Conservation (phyloP, 2,113 vertebrate species). For the Calonectris borealis region DNA sequence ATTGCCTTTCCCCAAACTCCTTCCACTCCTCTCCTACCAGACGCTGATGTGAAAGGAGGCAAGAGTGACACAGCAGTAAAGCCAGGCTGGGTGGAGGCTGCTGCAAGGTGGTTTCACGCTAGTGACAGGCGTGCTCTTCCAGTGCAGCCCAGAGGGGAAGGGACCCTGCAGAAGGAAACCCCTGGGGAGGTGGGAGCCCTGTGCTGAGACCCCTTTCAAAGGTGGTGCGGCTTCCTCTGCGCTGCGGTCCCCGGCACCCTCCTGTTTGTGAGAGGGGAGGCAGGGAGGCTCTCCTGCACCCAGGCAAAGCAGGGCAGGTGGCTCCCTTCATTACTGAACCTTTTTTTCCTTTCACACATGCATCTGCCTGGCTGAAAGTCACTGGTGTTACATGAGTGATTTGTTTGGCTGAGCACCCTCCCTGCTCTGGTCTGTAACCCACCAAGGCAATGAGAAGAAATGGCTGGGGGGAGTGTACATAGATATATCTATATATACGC, state of each 20-base stretch:
- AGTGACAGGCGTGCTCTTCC: not conserved
- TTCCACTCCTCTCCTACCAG: not conserved
- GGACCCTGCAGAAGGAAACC: not conserved
- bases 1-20: not conserved
- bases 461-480: not conserved
- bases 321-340: not conserved
- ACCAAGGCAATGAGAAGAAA: not conserved
- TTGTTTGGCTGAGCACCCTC: not conserved
- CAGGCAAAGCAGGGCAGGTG: not conserved
- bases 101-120: not conserved
- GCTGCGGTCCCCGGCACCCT: not conserved
- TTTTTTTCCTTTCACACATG: not conserved
- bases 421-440: not conserved
- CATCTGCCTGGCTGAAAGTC: not conserved
- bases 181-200: not conserved
- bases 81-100: not conserved
- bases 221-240: not conserved
- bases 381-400: not conserved
- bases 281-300: not conserved
- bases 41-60: not conserved
- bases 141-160: not conserved
- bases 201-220: not conserved
- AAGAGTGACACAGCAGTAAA: not conserved
- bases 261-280: not conserved
- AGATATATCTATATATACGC: accelerated